Conservation (phyloP, 2,797 vertebrate species). For the Atherinosoma microstoma region DNA sequence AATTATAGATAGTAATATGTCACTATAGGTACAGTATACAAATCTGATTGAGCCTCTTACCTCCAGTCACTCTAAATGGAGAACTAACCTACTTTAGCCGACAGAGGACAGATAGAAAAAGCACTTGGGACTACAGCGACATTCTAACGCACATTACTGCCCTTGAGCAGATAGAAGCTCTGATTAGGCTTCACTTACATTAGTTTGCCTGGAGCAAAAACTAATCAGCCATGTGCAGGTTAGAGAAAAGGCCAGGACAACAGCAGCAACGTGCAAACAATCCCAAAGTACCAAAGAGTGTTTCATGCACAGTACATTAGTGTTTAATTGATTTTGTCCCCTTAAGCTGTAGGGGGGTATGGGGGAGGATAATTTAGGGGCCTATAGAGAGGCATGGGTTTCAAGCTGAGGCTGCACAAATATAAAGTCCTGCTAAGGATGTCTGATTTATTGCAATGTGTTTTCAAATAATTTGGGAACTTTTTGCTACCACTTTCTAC, state of each 20-base stretch:
- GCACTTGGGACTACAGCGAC: conserved; percentile 34
- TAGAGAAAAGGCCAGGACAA: conserved; percentile 34
- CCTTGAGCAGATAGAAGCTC: conserved; percentile 55
- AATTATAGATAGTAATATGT: conserved; percentile 70
- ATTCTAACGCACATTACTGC: conserved; percentile 48
- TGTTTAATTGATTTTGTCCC: conserved; percentile 18
- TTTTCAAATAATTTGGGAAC: neutral
- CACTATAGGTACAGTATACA: conserved; percentile 38
- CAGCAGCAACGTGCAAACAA: conserved; percentile 28
- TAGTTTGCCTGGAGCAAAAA: conserved; percentile 46
- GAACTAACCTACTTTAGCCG: conserved; percentile 50
- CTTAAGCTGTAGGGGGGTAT: neutral
- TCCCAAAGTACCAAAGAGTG: neutral
- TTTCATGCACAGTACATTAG: conserved; percentile 25
- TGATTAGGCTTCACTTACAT: conserved; percentile 63
- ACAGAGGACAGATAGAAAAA: conserved; percentile 61
- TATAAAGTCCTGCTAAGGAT: neutral
- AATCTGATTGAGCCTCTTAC: conserved; percentile 49
- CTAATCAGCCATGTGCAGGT: conserved; percentile 22
- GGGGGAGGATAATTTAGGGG: too few species aligned
- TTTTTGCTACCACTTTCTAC: too few species aligned
- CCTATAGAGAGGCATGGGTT: neutral
- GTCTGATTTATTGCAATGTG: neutral
- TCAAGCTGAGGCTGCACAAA: neutral
- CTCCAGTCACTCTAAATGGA: conserved; percentile 54